A percentile compares a stretch with the other conserved stretches of the same genome.
These are phyloP conservation scores for Aphidoletes aphidimyza DNA, from an alignment of 2,888 invertebrate species.

Conservation along the genomic window DNA sequence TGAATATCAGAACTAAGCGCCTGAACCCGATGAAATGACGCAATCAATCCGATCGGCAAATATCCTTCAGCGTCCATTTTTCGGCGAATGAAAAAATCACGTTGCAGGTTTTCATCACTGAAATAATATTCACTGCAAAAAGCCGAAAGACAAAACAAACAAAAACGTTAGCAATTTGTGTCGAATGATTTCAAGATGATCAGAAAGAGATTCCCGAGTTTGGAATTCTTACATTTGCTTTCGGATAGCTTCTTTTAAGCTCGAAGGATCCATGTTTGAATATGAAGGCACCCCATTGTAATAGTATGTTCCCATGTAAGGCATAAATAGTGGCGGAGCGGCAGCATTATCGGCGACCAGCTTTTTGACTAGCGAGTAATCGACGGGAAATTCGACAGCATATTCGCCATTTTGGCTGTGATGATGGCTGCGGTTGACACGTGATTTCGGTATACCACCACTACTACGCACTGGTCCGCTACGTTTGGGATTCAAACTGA, in stretches of 20 bases:
- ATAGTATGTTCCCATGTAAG: slow-evolving; percentile 66
- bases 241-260: slow-evolving; percentile 84
- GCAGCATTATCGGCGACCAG: slow-evolving; percentile 62
- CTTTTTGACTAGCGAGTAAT: slow-evolving; percentile 55
- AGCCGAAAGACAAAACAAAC: not conserved
- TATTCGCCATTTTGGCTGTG: slow-evolving; percentile 35
- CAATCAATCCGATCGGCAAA: slow-evolving; percentile 91
- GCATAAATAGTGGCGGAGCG: slow-evolving; percentile 57
- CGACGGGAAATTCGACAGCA: slow-evolving; percentile 30
- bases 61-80: slow-evolving; percentile 97
- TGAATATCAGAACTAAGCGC: slow-evolving; percentile 86
- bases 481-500: slow-evolving; percentile 5
- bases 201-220: not conserved
- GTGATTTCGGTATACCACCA: slow-evolving; percentile 28
- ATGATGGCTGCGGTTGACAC: slow-evolving; percentile 28
- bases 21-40: slow-evolving; percentile 94
- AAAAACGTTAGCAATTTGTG: not conserved
- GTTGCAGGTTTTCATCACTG: slow-evolving; percentile 92
- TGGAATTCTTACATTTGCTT: slow-evolving; percentile 96
- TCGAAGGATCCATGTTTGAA: slow-evolving; percentile 67
- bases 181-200: not conserved
- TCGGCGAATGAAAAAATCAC: slow-evolving; percentile 95
- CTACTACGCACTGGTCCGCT: slow-evolving; percentile 11
- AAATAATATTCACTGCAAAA: slow-evolving; percentile 94
- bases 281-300: slow-evolving; percentile 64